Evolutionary conservation across 2,888 invertebrate genomes (phyloP).

Genomic region (Calameuta idolon): DNA sequence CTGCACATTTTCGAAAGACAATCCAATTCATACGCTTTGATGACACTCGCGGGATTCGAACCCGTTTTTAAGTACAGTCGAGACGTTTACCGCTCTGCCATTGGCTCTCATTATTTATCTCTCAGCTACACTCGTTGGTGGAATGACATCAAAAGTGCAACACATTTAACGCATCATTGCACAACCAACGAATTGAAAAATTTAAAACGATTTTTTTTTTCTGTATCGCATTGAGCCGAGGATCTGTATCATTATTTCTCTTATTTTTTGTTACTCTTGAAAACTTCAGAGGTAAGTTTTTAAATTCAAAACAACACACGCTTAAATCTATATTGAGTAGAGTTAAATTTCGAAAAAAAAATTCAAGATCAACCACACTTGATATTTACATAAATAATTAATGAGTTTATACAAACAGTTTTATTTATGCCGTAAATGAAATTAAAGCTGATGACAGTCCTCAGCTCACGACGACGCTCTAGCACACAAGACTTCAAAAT

Average conservation of each 20-base stretch:
- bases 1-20: background rate
- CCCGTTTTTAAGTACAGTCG: slow-evolving; percentile 57
- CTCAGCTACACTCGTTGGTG: slow-evolving; percentile 43
- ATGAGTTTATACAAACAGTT: background rate
- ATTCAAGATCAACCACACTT: background rate
- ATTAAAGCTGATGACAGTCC: background rate
- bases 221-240: background rate
- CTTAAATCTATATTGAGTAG: background rate
- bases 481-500: background rate
- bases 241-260: slow-evolving; percentile 7
- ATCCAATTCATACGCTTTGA: background rate
- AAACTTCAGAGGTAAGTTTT: background rate
- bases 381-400: too few relatives aligned
- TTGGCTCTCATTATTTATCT: slow-evolving; percentile 67
- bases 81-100: slow-evolving; percentile 65
- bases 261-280: background rate
- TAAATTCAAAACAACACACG: background rate
- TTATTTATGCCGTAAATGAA: background rate
- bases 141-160: background rate
- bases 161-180: background rate
- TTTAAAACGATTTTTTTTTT: background rate
- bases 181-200: background rate
- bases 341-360: background rate
- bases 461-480: background rate
- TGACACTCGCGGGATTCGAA: slow-evolving; percentile 17